phyloP scores from a whole-genome alignment of 2,113 vertebrate species.

The Sinocyclocheilus grahami region DNA sequence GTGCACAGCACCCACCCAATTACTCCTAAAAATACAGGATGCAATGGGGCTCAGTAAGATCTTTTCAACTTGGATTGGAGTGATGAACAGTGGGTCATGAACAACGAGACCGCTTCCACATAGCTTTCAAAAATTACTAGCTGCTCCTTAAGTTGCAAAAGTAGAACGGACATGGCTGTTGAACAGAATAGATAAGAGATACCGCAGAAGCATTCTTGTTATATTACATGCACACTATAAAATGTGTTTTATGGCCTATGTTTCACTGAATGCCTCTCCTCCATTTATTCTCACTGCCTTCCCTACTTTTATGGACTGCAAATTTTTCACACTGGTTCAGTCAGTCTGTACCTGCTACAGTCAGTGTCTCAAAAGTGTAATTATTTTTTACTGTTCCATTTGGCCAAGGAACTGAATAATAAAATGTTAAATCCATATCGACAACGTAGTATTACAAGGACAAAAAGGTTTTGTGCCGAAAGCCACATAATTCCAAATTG shows the following conservation, averaged over 20 bases:
- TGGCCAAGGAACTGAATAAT: neutral
- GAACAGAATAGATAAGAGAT: slow-evolving; percentile 48
- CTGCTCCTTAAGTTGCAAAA: slow-evolving; percentile 21
- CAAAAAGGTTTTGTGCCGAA: neutral
- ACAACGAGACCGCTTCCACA: neutral
- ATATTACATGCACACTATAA: slow-evolving; percentile 29
- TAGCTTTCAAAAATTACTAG: slow-evolving; percentile 44
- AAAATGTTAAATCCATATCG: neutral
- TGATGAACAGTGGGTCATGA: slow-evolving; percentile 24
- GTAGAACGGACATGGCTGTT: slow-evolving; percentile 32
- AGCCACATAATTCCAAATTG: neutral
- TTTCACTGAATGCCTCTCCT: slow-evolving; percentile 24
- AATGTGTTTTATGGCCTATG: slow-evolving; percentile 14
- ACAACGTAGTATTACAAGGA: slow-evolving; percentile 29
- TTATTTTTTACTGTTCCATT: slow-evolving; percentile 3
- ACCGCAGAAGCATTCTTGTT: slow-evolving; percentile 11
- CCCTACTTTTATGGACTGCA: neutral
- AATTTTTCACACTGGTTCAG: neutral
- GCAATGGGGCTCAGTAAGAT: neutral
- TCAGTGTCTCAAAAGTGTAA: slow-evolving; percentile 26
- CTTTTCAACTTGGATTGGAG: slow-evolving; percentile 42
- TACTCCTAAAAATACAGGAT: slow-evolving; percentile 44
- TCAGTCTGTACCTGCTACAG: slow-evolving; percentile 12
- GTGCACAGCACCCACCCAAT: slow-evolving; percentile 48
- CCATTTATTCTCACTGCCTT: slow-evolving; percentile 9